Evolutionary conservation across 2,797 vertebrate species (phyloP), one percentile per base, ranked within the genome.

Genomic region (Coendou prehensilis): DNA sequence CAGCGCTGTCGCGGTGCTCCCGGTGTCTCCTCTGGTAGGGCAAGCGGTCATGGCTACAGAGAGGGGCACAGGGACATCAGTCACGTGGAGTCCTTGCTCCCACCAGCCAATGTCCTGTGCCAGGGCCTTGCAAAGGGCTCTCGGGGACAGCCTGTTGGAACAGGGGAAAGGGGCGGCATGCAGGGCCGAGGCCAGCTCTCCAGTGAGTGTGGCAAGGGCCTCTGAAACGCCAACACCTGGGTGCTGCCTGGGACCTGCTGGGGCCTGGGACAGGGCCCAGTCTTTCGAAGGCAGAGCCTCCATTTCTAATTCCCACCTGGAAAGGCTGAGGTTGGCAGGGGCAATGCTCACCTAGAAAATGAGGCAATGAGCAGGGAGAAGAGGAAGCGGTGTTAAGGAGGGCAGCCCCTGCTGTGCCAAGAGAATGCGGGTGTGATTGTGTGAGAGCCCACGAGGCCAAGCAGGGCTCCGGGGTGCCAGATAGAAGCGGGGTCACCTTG

Each of bases 41-140:
- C 92, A 98, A 96, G 98, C 98, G 98, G 91, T 98, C 98, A 0
- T 97, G 98, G 98, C 99, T 99, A 98, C 5, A 93, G 26, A 93
- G 56, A 78, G 5, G 4, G 26, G 10, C 10, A 52, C 0, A 5
- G 26, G 45, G 37, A 94, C 64, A 81, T 14, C 4, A 28, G 7
- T 22, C 0, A 82, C 78, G 11, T 9, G 0, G 33, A 52, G 71
- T 9, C 22, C 54, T 71, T 71, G 61, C 41, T 86, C 67, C 75
- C 57, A 69, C 28, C 22, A 86, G 73, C 30, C 75, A 33, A 28
- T 52, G n/a, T 4, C 37, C 50, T 33, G 45, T 64, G 64, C 81
- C 33, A 45, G 52, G 67, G 22, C 8, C 64, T 79, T 59, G 30
- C 9, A 83, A 71, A 87, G 33, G 41, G 37, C 52, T 84, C 33